Percentiles rank a stretch among this genome's conserved stretches.
phyloP scores from a whole-genome alignment of 23 tunicate species.

The Clavelina lepadiformis region DNA sequence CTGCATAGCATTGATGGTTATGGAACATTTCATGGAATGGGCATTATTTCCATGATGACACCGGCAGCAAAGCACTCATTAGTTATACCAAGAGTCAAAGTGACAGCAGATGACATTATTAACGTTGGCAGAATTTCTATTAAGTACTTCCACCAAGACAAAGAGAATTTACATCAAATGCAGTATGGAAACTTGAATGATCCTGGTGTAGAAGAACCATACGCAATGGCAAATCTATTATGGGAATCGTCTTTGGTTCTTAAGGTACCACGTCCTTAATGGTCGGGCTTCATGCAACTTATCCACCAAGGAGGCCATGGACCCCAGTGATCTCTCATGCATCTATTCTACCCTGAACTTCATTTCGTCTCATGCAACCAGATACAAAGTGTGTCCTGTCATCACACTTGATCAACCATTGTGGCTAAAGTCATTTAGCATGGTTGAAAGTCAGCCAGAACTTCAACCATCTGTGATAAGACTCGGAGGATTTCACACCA shows the following conservation, averaged over 20 bases:
- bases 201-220: slow-evolving; percentile 2
- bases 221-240: slow-evolving; percentile 6
- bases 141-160: slow-evolving; percentile 2
- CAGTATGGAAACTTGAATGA: slow-evolving; percentile 6
- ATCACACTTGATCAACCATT: slow-evolving; percentile 14
- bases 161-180: slow-evolving; percentile 5
- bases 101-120: slow-evolving; percentile 2
- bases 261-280: slow-evolving; percentile 1
- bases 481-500: slow-evolving; percentile 12
- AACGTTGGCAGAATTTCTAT: slow-evolving; percentile 8
- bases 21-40: slow-evolving; percentile 16
- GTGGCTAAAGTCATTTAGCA: slow-evolving; percentile 7
- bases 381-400: slow-evolving; percentile 4
- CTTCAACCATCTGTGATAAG: slow-evolving; percentile 13
- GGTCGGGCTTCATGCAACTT: slow-evolving; percentile 7
- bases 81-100: slow-evolving; percentile 2
- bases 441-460: slow-evolving; percentile 9
- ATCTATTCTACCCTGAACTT: slow-evolving; percentile 7
- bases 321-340: slow-evolving; percentile 10
- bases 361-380: slow-evolving; percentile 7
- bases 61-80: slow-evolving; percentile 2
- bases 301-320: slow-evolving; percentile 8
- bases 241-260: slow-evolving; percentile 3
- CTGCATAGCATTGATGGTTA: slow-evolving; percentile 5
- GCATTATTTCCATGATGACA: slow-evolving; percentile 6